Base-by-base conservation (phyloP, 2,888 invertebrate species). In the Lasioglossum zephyrum region DNA sequence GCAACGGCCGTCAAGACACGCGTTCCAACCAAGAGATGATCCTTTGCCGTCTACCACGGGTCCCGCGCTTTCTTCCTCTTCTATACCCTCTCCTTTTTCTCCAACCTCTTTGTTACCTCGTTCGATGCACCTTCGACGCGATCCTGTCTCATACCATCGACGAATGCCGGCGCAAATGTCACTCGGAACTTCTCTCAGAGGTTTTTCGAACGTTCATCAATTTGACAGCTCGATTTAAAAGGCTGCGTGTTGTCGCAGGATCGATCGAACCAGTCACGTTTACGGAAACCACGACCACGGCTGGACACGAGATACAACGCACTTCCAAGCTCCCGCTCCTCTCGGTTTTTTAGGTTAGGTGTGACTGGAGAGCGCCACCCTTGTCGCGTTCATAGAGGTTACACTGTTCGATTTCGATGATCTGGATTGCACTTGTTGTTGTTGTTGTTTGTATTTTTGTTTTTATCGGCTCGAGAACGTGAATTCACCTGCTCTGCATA, bases 271-370 rank as follows among this genome's bases (percentile, higher is more conserved):
- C 36, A 26, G n/a, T 41, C 73, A 78, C 83, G 26, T 84, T 84
- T 84, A 39, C 74, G 79, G 60, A 70, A 74, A 0, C 0, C 79
- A 83, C 84, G 79, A 49, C 66, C 79, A 84, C 75, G 84, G 79
- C 31, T 47, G 13, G 49, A 5, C 60, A 63, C 84, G 13, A 11
- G 11, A 44, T 13, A 66, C 36, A 73, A 77, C 72, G 53, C 77
- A 53, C 41, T 63, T 31, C 73, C 49, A 5, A 60, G 60, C 13
- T 18, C 4, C 16, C 9, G 4, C 41, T 69, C 70, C 63, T 26
- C 57, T 57, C 57, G n/a, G 11, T 2, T 57, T 69, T 69, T 26
- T 84, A 74, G 86, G 76, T 84, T 76, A 75, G 39, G 63, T 72
- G 16, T 49, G 47, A 11, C n/a, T 1, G 18, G 13, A 2, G 63